These are phyloP conservation scores for Dendrolimus punctatus DNA, from an alignment of 1,140 invertebrate species.

Conservation along the genomic window DNA sequence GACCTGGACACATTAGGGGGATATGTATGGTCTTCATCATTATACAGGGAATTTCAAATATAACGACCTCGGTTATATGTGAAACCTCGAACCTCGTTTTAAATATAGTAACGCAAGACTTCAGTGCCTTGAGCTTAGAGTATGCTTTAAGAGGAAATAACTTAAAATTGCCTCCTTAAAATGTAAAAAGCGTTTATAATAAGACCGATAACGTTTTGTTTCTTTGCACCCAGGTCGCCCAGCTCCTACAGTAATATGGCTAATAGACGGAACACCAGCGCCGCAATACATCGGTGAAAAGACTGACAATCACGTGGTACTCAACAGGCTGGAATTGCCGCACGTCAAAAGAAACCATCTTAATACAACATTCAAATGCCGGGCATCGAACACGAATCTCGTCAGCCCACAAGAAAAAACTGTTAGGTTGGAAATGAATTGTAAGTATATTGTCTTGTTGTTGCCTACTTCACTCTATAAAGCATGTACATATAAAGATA, in stretches of 20 bases:
- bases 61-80: too few species aligned
- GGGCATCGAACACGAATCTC: constrained; percentile 88
- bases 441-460: constrained; percentile 73
- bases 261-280: constrained; percentile 81
- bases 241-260: constrained; percentile 84
- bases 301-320: constrained; percentile 81
- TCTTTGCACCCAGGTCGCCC: constrained; percentile 79
- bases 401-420: constrained; percentile 85
- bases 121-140: too few species aligned
- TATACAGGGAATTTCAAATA: too few species aligned
- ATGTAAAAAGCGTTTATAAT: too few species aligned
- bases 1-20: too few species aligned
- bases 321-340: constrained; percentile 82
- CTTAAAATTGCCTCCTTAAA: too few species aligned
- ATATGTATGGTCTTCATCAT: too few species aligned
- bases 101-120: too few species aligned
- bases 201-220: constrained; percentile 2
- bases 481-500: too few species aligned
- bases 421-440: constrained; percentile 83
- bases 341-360: constrained; percentile 82
- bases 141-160: too few species aligned
- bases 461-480: background rate
- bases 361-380: constrained; percentile 88
- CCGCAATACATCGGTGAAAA: constrained; percentile 73
- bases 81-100: too few species aligned